A percentile compares a stretch with the other conserved stretches of the same genome.
These are phyloP conservation scores for Hippocampus abdominalis DNA, from an alignment of 2,113 vertebrate species.

Conservation along the genomic window DNA sequence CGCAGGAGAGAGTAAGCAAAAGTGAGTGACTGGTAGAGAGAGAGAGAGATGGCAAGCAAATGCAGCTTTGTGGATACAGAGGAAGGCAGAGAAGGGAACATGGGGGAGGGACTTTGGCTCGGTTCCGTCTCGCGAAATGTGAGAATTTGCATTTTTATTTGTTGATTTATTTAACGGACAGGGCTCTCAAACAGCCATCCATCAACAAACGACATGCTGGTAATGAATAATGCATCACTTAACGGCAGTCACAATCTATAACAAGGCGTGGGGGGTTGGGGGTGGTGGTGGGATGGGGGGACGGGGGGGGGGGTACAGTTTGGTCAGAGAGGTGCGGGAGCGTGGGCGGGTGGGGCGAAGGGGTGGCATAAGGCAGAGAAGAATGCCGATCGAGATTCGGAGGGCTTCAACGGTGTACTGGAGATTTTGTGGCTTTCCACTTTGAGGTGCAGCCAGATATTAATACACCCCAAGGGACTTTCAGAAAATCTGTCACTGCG, in stretches of 20 bases:
- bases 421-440: constrained; percentile 55
- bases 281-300: background rate
- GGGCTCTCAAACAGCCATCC: constrained; percentile 80
- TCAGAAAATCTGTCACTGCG: constrained; percentile 37
- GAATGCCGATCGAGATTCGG: constrained; percentile 62
- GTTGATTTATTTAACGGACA: constrained; percentile 85
- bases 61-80: constrained; percentile 50
- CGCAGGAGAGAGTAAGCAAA: constrained; percentile 14
- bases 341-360: constrained; percentile 30
- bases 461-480: constrained; percentile 49
- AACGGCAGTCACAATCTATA: constrained; percentile 78
- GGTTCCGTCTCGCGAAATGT: constrained; percentile 74
- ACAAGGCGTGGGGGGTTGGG: constrained; percentile 53
- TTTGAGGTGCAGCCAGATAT: constrained; percentile 50
- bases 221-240: constrained; percentile 81
- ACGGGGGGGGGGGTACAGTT: constrained; percentile 60
- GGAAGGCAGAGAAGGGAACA: constrained; percentile 37
- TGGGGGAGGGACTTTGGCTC: constrained; percentile 68
- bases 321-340: constrained; percentile 40
- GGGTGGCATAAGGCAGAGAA: constrained; percentile 33
- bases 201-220: constrained; percentile 75
- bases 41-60: constrained; percentile 44
- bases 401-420: constrained; percentile 42
- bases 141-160: constrained; percentile 85
- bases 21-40: constrained; percentile 20